Evolutionary conservation across 2,888 invertebrate species (phyloP).

Genomic region (Euplagia quadripunctaria): DNA sequence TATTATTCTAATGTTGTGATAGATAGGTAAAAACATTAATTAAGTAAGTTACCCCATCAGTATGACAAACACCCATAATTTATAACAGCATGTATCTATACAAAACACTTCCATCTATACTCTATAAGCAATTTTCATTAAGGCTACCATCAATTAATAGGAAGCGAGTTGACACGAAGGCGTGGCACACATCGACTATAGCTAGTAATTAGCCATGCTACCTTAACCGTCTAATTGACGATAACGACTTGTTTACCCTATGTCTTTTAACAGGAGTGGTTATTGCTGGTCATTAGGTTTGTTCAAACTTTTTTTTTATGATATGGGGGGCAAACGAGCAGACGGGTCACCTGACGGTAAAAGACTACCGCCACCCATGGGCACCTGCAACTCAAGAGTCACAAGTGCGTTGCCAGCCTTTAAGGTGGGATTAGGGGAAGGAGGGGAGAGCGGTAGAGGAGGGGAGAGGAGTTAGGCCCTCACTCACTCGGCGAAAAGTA

Average conservation of each 20-base stretch:
- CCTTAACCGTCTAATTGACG: conserved; percentile 47
- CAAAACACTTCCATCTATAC: conserved; percentile 26
- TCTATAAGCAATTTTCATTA: conserved; percentile 72
- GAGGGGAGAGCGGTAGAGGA: no score
- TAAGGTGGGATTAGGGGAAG: no score
- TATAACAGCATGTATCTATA: conserved; percentile 15
- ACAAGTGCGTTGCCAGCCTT: no score
- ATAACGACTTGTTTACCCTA: conserved; percentile 60
- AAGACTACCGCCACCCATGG: no score
- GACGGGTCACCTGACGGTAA: no score
- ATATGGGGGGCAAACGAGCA: no score
- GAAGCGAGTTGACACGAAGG: conserved; percentile 73
- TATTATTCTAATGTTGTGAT: conserved; percentile 1
- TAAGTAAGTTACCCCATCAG: conserved; percentile 8
- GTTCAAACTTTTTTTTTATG: no score
- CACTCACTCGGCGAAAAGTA: no score
- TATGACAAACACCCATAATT: conserved; percentile 16
- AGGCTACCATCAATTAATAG: conserved; percentile 77
- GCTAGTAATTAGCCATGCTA: conserved; percentile 66
- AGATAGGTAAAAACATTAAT: conserved; percentile 2
- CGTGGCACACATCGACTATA: conserved; percentile 61
- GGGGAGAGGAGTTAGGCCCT: no score
- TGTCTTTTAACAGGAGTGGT: conserved; percentile 42
- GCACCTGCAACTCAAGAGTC: no score
- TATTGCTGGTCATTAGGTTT: conserved; percentile 42